A percentile compares a stretch with the other conserved stretches of the same genome.
Conservation (phyloP, 2,113 vertebrate genomes). For the Atrichornis clamosus region DNA sequence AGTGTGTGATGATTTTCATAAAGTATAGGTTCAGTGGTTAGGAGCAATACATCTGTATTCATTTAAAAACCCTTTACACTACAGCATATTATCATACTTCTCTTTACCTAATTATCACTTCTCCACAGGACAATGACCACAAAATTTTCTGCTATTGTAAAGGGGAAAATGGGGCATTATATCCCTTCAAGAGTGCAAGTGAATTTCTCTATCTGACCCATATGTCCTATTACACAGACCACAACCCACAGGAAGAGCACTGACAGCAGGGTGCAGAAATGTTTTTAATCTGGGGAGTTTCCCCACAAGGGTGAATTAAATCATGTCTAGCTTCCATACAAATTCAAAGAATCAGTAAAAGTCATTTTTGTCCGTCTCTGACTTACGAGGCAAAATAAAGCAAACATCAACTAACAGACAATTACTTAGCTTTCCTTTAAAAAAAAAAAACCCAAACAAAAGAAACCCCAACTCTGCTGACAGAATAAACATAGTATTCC, state of each 20-base stretch:
- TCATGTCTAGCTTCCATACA: neutral
- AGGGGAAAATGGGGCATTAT: neutral
- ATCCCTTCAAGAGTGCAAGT: neutral
- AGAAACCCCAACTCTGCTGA: neutral
- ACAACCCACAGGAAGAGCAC: neutral
- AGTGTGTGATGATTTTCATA: neutral
- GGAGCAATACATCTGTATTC: slow-evolving; percentile 1
- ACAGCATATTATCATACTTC: neutral
- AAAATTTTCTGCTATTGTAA: neutral
- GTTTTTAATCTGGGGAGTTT: neutral
- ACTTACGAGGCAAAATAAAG: neutral
- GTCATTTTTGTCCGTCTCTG: neutral
- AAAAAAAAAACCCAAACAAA: neutral
- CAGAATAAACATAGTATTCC: neutral
- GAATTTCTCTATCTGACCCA: neutral
- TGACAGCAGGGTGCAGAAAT: neutral
- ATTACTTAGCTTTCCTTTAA: neutral
- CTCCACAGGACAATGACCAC: neutral
- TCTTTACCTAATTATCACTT: slow-evolving; percentile 9
- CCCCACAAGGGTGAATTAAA: neutral
- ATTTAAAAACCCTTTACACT: neutral
- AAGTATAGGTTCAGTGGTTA: neutral
- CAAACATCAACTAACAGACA: neutral
- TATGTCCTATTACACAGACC: neutral
- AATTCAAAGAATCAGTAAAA: neutral